phyloP scores from a whole-genome alignment of 2,888 invertebrate genomes.

The Leistus spinibarbis region DNA sequence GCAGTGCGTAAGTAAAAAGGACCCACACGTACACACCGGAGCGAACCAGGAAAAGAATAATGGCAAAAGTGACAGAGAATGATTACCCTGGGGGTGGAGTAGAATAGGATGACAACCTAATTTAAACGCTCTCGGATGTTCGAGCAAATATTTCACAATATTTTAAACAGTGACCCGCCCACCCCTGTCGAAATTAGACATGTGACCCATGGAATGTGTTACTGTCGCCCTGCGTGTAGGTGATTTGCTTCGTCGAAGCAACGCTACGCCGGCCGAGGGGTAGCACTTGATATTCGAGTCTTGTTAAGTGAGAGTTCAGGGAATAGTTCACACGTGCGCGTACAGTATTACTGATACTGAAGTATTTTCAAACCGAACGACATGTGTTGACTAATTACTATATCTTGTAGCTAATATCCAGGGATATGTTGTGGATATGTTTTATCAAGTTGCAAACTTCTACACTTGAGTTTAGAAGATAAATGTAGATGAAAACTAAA shows the following conservation, averaged over 20 bases:
- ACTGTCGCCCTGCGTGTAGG: constrained; percentile 4
- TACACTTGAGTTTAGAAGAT: too few species aligned
- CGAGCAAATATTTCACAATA: constrained; percentile 41
- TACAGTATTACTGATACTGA: too few species aligned
- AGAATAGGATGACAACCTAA: constrained; percentile 55
- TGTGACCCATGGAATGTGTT: constrained; percentile 28
- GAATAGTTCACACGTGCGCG: too few species aligned
- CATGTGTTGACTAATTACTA: too few species aligned
- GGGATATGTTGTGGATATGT: too few species aligned
- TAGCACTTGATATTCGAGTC: too few species aligned
- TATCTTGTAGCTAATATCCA: too few species aligned
- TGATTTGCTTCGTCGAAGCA: constrained; percentile 9
- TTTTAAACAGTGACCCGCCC: constrained; percentile 34
- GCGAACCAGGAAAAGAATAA: constrained; percentile 48
- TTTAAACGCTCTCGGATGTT: constrained; percentile 47
- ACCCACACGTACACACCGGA: constrained; percentile 7
- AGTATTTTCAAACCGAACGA: too few species aligned
- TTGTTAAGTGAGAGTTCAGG: too few species aligned
- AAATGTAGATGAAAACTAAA: too few species aligned
- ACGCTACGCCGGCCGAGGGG: too few species aligned
- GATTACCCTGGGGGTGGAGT: constrained; percentile 50
- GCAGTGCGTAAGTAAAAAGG: constrained; percentile 45
- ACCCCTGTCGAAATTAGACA: constrained; percentile 40
- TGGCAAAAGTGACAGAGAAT: constrained; percentile 54
- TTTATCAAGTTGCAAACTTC: too few species aligned